A percentile compares a stretch with the other conserved stretches of the same genome.
Evolutionary conservation across 2,888 invertebrate species (phyloP).

Genomic region (Elysia crispata): DNA sequence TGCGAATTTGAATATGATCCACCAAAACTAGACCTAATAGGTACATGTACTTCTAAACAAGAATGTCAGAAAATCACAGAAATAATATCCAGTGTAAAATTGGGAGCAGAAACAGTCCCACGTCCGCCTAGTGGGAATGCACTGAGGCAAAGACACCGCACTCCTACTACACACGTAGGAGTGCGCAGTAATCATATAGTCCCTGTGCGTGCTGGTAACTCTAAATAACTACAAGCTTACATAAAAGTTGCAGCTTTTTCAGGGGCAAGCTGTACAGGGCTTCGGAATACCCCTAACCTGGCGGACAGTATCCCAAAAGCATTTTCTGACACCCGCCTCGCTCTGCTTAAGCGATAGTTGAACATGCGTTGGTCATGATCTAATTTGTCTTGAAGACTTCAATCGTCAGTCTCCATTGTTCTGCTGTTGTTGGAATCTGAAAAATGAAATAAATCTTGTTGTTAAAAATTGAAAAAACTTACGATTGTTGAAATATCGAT

Average conservation of each 20-base stretch:
- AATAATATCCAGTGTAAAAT: no score
- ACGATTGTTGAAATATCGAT: slow-evolving; percentile 10
- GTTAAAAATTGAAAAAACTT: slow-evolving; percentile 2
- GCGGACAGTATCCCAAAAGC: slow-evolving; percentile 13
- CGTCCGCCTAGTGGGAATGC: no score
- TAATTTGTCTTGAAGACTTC: slow-evolving; percentile 4
- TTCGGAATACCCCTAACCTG: slow-evolving; percentile 16
- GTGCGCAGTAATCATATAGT: no score
- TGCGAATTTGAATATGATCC: no score
- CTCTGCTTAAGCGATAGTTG: slow-evolving; percentile 4
- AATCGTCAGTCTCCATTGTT: background rate
- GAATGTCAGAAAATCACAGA: no score
- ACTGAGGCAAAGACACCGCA: no score
- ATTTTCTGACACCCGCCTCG: slow-evolving; percentile 9
- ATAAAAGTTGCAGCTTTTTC: slow-evolving; percentile 3
- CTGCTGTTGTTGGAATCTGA: slow-evolving; percentile 3
- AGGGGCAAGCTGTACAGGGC: background rate
- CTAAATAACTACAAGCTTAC: no score
- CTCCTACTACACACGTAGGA: no score
- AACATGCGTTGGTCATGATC: slow-evolving; percentile 9
- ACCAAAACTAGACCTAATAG: no score
- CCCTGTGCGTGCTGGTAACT: no score
- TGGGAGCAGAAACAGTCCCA: no score
- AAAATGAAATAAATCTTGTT: slow-evolving; percentile 4
- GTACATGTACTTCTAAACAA: no score